phyloP scores from a whole-genome alignment of 2,888 invertebrate species.

The Imbricaverruca yamaguchii region DNA sequence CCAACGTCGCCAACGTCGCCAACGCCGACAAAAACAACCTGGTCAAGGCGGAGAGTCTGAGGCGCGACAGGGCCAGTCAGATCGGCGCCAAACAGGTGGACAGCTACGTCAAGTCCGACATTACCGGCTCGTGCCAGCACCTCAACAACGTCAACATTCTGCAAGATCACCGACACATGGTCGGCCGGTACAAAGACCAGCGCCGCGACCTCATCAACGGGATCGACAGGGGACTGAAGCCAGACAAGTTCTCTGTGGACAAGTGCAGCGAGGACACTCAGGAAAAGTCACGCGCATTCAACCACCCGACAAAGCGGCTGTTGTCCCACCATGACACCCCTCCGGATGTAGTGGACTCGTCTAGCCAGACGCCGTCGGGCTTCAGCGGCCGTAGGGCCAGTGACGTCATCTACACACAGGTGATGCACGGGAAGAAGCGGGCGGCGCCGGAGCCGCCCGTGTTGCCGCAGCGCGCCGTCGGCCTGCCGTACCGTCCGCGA shows the following conservation, averaged over 20 bases:
- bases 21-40: constrained; percentile 1
- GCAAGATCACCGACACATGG: not conserved
- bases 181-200: not conserved
- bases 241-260: not conserved
- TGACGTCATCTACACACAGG: constrained; percentile 13
- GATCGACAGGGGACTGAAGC: not conserved
- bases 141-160: constrained; percentile 1
- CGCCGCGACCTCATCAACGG: not conserved
- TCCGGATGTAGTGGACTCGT: not conserved
- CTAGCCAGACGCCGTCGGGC: constrained; percentile 1
- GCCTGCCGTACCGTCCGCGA: not conserved
- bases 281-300: not conserved
- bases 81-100: not conserved
- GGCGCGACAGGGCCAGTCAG: not conserved
- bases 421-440: not conserved
- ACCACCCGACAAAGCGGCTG: not conserved
- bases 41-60: constrained; percentile 11
- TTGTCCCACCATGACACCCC: not conserved
- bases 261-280: not conserved
- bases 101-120: not conserved
- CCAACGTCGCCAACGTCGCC: not conserved
- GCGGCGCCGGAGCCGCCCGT: not conserved
- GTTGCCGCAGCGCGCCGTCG: not conserved
- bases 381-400: not conserved
- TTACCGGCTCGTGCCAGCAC: not conserved